Evolutionary conservation across 2,888 invertebrate species (phyloP).

Genomic region (Azorinus chamasolen): DNA sequence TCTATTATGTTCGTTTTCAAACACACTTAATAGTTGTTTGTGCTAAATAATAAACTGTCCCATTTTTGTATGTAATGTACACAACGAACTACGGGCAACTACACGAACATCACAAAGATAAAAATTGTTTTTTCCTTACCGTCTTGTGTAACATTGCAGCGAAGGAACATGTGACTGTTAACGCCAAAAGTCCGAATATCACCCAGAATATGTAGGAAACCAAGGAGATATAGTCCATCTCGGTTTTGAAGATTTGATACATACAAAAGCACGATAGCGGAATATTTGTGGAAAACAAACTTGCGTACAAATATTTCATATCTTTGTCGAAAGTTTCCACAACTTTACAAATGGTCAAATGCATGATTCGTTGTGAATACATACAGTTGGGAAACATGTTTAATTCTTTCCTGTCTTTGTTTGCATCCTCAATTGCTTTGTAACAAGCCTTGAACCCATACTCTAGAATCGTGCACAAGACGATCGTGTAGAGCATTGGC

Average conservation of each 20-base stretch:
- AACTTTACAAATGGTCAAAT: slow-evolving; percentile 6
- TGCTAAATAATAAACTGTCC: too few species aligned
- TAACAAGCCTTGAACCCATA: slow-evolving; percentile 12
- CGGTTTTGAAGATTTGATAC: slow-evolving; percentile 10
- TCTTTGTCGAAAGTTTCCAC: slow-evolving; percentile 14
- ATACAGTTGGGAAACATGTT: slow-evolving; percentile 13
- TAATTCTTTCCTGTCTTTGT: not conserved
- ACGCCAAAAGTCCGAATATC: too few species aligned
- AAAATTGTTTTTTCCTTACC: too few species aligned
- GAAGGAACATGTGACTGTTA: too few species aligned
- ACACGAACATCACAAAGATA: too few species aligned
- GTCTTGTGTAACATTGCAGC: too few species aligned
- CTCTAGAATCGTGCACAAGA: not conserved
- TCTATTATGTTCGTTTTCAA: too few species aligned
- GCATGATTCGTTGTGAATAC: slow-evolving; percentile 9
- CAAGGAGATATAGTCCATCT: not conserved
- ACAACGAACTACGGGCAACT: too few species aligned
- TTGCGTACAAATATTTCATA: slow-evolving; percentile 14
- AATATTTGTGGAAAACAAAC: slow-evolving; percentile 11
- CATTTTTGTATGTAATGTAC: too few species aligned
- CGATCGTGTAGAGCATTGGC: not conserved
- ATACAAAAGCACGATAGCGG: slow-evolving; percentile 11
- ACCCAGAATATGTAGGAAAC: slow-evolving; percentile 5
- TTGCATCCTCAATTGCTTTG: not conserved
- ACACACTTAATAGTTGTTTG: too few species aligned